These are phyloP conservation scores for Carassius auratus DNA, from an alignment of 2,113 vertebrate species.

Conservation along the genomic window DNA sequence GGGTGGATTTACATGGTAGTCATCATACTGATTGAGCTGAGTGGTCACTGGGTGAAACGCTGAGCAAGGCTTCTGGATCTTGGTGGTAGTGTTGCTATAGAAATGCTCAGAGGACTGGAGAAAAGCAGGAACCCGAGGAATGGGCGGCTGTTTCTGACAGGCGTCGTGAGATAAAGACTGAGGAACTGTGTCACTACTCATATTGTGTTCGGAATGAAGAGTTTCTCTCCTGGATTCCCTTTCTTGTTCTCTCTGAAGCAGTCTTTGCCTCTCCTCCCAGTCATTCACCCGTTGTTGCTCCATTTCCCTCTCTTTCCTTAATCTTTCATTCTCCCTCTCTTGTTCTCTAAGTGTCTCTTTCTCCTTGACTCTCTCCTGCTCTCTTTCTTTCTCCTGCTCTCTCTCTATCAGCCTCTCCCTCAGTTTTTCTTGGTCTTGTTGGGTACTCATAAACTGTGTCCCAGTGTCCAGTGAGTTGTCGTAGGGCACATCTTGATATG, in stretches of 20 bases:
- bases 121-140: constrained; percentile 30
- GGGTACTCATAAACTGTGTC: constrained; percentile 52
- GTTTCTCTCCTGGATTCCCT: constrained; percentile 57
- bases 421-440: constrained; percentile 64
- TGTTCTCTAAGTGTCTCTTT: constrained; percentile 37
- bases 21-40: constrained; percentile 50
- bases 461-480: constrained; percentile 61
- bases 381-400: constrained; percentile 55
- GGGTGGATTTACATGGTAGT: constrained; percentile 50
- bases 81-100: constrained; percentile 15
- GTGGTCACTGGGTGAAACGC: constrained; percentile 69
- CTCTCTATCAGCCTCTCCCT: constrained; percentile 44
- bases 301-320: constrained; percentile 45
- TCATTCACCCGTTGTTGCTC: constrained; percentile 48
- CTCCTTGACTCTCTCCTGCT: constrained; percentile 36
- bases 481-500: constrained; percentile 69
- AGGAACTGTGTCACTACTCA: constrained; percentile 23
- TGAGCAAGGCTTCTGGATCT: constrained; percentile 69
- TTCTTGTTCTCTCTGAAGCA: constrained; percentile 50
- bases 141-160: constrained; percentile 50
- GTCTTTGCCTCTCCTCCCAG: constrained; percentile 54
- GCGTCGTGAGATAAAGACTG: constrained; percentile 42
- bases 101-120: constrained; percentile 6
- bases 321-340: constrained; percentile 55
- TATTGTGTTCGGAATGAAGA: constrained; percentile 14